A percentile compares a stretch with the other conserved stretches of the same genome.
Conservation (phyloP, 53 echinoderm and acorn worm species). For the Mesocentrotus franciscanus region DNA sequence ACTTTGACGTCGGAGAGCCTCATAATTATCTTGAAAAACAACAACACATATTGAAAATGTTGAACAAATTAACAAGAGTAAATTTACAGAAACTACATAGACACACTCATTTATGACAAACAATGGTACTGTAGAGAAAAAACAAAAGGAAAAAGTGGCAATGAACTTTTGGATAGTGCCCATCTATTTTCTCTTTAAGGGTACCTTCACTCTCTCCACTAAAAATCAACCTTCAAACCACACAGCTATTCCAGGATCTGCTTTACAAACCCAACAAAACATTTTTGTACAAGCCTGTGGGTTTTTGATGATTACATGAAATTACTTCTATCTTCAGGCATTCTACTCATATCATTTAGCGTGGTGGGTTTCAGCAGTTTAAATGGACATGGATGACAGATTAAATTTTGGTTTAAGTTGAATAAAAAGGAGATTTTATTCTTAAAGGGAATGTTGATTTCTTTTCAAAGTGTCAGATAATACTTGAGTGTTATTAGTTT, state of each 20-base stretch:
- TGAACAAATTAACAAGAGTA: no score
- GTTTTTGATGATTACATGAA: constrained; percentile 11
- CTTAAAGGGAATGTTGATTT: no score
- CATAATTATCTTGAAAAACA: no score
- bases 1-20: no score
- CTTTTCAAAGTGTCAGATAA: no score
- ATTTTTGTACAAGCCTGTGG: background rate
- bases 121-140: background rate
- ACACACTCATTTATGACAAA: no score
- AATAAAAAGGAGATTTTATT: no score
- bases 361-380: background rate
- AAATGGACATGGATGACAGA: background rate
- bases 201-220: background rate
- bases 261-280: background rate
- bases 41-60: no score
- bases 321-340: background rate
- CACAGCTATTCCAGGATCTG: background rate
- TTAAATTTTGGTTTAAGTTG: background rate
- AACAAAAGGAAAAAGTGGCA: background rate
- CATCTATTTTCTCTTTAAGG: background rate
- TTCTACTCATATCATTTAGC: background rate
- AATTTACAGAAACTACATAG: no score
- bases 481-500: no score
- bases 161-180: background rate
- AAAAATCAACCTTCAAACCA: background rate